Evolutionary conservation across 2,797 vertebrate species (phyloP), one percentile per base, ranked within the genome.

Genomic region (Pangasius macronema): DNA sequence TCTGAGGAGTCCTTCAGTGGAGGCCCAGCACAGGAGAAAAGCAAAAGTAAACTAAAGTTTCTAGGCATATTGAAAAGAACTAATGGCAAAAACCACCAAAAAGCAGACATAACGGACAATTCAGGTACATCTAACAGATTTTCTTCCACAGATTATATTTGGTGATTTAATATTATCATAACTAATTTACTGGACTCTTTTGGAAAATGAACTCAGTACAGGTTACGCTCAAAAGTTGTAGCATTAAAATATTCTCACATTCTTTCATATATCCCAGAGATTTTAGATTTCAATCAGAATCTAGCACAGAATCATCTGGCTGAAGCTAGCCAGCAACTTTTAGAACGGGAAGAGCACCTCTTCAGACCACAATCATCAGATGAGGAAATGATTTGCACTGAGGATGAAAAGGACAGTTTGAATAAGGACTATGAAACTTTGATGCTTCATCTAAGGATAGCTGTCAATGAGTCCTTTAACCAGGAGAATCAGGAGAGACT

Each of bases 281-380:
- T 68, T 24, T 61, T 90, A 51, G 77, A 89, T 79, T 87, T 92
- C 75, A 65, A 88, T 88, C 85, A 89, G 73, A 88, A 92, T 86
- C 33, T 96, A 76, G 68, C 92, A 59, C 89, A 95, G 51, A 92
- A 94, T n/a, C 87, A 75, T 77, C 89, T 96, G 86, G 92, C 90
- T 0, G 91, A 96, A 36, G 94, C 95, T 5, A 89, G 92, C 88
- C 93, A 93, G 73, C 92, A 91, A 85, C 93, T 99, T 75, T 93
- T 97, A 81, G n/a, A 59, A 85, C 91, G 94, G 85, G 97, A 98
- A 93, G 94, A 94, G 55, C 90, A 88, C 73, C 88, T 96, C 42
- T 95, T 89, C 75, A 87, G 63, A 10, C 27, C 20, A 24, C 27
- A 84, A 0, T 63, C 13, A 87, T 81, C 14, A 73, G 88, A 65